phyloP scores from a whole-genome alignment of 1,140 invertebrate genomes.

The Monochamus saltuarius region DNA sequence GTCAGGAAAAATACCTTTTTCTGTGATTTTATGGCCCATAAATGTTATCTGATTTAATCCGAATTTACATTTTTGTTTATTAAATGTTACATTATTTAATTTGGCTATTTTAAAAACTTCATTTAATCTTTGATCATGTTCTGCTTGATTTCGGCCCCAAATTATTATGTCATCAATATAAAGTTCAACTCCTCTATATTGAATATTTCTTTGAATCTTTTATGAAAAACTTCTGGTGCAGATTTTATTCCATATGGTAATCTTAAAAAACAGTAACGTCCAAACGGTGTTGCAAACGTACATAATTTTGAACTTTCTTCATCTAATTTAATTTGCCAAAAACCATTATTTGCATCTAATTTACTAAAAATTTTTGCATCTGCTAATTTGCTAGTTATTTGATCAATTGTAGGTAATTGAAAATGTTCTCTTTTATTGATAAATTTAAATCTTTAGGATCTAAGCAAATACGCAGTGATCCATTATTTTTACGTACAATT shows the following conservation, averaged over 20 bases:
- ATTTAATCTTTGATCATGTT: slow-evolving; percentile 37
- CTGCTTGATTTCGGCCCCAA: slow-evolving; percentile 29
- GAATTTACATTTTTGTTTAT: slow-evolving; percentile 48
- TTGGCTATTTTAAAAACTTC: slow-evolving; percentile 31
- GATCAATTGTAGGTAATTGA: slow-evolving; percentile 51
- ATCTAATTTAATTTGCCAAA: slow-evolving; percentile 44
- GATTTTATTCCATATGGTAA: slow-evolving; percentile 50
- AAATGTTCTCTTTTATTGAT: slow-evolving; percentile 49
- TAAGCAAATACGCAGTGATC: slow-evolving; percentile 54
- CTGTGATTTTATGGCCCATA: slow-evolving; percentile 9
- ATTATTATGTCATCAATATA: slow-evolving; percentile 51
- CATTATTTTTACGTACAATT: slow-evolving; percentile 52
- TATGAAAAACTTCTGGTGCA: slow-evolving; percentile 52
- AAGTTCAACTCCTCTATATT: slow-evolving; percentile 35
- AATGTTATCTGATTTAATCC: slow-evolving; percentile 6
- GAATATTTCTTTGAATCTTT: slow-evolving; percentile 45
- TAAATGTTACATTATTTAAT: slow-evolving; percentile 12
- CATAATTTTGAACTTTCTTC: slow-evolving; percentile 43
- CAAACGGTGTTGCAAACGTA: slow-evolving; percentile 51
- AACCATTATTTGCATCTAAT: slow-evolving; percentile 52
- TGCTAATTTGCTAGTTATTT: slow-evolving; percentile 48
- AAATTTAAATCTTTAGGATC: slow-evolving; percentile 57
- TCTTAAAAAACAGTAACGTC: slow-evolving; percentile 44
- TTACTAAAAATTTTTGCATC: slow-evolving; percentile 52
- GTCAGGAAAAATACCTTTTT: slow-evolving; percentile 14